Conservation (phyloP, 2,888 invertebrate genomes). For the Hermaeophaga mercurialis region DNA sequence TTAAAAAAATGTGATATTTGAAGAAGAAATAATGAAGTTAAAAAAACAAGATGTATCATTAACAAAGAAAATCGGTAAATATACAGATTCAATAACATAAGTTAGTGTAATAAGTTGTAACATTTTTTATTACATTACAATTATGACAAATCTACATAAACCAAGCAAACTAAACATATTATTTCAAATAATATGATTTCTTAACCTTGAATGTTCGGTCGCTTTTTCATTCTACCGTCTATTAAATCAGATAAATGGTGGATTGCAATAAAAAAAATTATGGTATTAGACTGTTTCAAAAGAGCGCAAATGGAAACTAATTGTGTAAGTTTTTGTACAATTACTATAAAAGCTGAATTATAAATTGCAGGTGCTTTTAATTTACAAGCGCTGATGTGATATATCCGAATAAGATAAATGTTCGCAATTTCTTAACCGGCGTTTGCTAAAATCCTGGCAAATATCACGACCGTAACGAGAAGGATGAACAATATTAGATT, state of each 20-base stretch:
- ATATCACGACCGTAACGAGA: neutral
- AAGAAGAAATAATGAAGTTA: too few species aligned
- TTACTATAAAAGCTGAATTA: neutral
- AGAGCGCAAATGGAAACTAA: neutral
- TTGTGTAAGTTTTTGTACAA: constrained; percentile 8
- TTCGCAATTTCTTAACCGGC: neutral
- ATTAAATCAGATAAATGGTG: constrained; percentile 6
- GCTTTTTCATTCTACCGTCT: neutral
- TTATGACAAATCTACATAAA: too few species aligned
- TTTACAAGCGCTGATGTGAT: constrained; percentile 7
- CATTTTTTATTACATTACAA: too few species aligned
- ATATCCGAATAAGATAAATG: constrained; percentile 4
- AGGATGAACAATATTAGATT: too few species aligned
- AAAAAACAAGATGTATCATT: too few species aligned
- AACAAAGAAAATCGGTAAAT: too few species aligned
- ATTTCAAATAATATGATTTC: too few species aligned
- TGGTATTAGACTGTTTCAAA: constrained; percentile 4
- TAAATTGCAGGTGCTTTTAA: constrained; percentile 4
- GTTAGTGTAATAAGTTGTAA: too few species aligned
- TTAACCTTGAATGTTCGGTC: constrained; percentile 2
- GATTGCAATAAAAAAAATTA: constrained; percentile 1
- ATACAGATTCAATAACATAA: too few species aligned
- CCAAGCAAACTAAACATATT: too few species aligned
- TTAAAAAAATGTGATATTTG: too few species aligned
- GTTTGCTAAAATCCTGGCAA: constrained; percentile 1